These are phyloP conservation scores for Dendronephthya gigantea DNA, from an alignment of 64 coral and sea anemone genomes.

Conservation along the genomic window DNA sequence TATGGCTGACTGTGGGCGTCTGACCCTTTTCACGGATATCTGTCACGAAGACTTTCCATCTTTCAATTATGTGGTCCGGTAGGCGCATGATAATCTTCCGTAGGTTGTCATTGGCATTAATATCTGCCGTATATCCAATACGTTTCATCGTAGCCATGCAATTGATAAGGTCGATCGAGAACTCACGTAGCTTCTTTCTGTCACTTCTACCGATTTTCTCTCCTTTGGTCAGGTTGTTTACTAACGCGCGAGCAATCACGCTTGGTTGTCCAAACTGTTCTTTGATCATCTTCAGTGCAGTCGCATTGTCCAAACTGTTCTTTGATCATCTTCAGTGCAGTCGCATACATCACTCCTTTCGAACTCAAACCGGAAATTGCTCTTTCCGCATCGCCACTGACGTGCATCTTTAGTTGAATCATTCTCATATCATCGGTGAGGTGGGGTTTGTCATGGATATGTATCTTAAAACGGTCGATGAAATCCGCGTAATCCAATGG, in stretches of 20 bases:
- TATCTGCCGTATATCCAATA: too few relatives aligned
- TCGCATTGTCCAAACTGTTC: too few relatives aligned
- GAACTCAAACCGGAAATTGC: too few relatives aligned
- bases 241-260: slow-evolving; percentile 4
- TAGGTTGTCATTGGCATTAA: slow-evolving; percentile 26
- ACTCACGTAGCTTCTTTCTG: neutral
- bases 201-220: neutral
- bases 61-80: slow-evolving; percentile 11
- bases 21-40: slow-evolving; percentile 19
- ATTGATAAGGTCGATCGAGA: slow-evolving; percentile 18
- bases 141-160: slow-evolving; percentile 25
- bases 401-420: too few relatives aligned
- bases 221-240: slow-evolving; percentile 17
- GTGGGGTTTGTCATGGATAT: too few relatives aligned
- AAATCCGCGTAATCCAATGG: slow-evolving; percentile 18
- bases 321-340: neutral
- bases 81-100: neutral
- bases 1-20: neutral
- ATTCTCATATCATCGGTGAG: too few relatives aligned
- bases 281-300: too few relatives aligned
- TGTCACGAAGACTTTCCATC: neutral
- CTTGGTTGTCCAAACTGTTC: slow-evolving; percentile 34
- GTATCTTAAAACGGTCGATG: too few relatives aligned
- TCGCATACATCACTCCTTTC: too few relatives aligned
- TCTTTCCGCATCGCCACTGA: too few relatives aligned